phyloP scores from a whole-genome alignment of 2,797 vertebrate species.

The Erethizon dorsatum region DNA sequence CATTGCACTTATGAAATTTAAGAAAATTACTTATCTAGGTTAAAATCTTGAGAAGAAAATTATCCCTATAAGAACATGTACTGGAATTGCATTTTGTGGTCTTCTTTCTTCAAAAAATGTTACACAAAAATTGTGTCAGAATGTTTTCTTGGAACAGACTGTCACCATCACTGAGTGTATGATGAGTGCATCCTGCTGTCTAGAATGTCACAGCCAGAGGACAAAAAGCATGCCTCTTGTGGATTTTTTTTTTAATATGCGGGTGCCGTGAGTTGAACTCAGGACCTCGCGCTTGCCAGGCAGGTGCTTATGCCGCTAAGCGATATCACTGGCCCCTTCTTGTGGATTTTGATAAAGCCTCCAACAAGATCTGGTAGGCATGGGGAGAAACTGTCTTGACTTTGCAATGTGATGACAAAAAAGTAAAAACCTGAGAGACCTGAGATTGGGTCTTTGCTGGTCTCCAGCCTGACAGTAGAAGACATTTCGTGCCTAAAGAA shows the following conservation, averaged over 20 bases:
- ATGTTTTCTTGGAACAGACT: neutral
- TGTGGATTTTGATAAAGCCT: neutral
- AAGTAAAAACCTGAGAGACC: neutral
- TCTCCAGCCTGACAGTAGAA: neutral
- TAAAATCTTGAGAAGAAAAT: slow-evolving; percentile 52
- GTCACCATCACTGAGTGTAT: neutral
- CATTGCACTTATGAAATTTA: neutral
- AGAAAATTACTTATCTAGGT: slow-evolving; percentile 44
- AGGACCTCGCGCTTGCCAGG: no score
- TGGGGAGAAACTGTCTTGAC: neutral
- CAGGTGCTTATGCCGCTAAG: no score
- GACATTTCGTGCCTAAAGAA: neutral
- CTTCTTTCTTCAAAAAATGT: neutral
- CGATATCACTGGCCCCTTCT: no score
- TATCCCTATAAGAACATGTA: slow-evolving; percentile 13
- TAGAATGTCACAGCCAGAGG: neutral
- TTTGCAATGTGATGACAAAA: neutral
- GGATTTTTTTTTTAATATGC: no score
- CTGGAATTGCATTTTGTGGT: slow-evolving; percentile 19
- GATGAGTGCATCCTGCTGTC: neutral
- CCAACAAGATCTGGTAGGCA: neutral
- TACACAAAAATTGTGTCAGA: neutral
- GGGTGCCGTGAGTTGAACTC: no score
- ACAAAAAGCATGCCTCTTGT: neutral
- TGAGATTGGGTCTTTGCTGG: neutral